Evolutionary conservation across 2,888 invertebrate genomes (phyloP).

Genomic region (Euplagia quadripunctaria): DNA sequence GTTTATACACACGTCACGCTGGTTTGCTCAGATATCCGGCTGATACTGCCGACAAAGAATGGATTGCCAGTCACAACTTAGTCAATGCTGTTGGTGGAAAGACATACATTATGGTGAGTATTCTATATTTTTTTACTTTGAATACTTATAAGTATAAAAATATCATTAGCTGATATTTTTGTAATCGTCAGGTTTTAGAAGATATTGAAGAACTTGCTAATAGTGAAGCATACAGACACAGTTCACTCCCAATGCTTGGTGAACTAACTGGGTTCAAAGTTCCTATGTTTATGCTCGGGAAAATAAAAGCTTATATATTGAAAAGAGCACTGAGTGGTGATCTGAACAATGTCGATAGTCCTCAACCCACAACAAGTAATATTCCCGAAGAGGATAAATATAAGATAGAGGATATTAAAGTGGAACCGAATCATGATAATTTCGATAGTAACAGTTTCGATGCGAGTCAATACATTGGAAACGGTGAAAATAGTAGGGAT

Average conservation of each 20-base stretch:
- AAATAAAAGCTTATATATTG: slow-evolving; percentile 90
- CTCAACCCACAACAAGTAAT: slow-evolving; percentile 74
- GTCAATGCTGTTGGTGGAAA: slow-evolving; percentile 93
- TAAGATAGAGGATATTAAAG: slow-evolving; percentile 76
- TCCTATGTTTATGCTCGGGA: slow-evolving; percentile 91
- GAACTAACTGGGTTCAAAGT: slow-evolving; percentile 92
- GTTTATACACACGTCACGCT: slow-evolving; percentile 92
- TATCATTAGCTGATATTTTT: neutral
- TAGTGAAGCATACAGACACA: slow-evolving; percentile 91
- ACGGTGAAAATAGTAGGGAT: slow-evolving; percentile 73
- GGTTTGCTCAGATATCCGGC: slow-evolving; percentile 92
- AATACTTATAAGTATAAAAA: neutral
- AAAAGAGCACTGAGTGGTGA: slow-evolving; percentile 74
- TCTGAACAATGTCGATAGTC: slow-evolving; percentile 72
- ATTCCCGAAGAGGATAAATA: slow-evolving; percentile 71
- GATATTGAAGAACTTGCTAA: slow-evolving; percentile 92
- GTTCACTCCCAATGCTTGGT: slow-evolving; percentile 88
- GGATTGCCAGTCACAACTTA: slow-evolving; percentile 92
- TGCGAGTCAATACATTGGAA: slow-evolving; percentile 75
- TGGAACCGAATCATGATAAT: slow-evolving; percentile 72
- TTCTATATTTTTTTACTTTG: neutral
- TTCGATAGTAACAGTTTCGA: slow-evolving; percentile 77
- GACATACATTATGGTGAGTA: slow-evolving; percentile 90
- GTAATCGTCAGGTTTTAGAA: slow-evolving; percentile 86
- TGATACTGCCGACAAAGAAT: slow-evolving; percentile 93